A percentile compares a stretch with the other conserved stretches of the same genome.
Conservation (phyloP, 2,888 invertebrate species). For the Candidula unifasciata region DNA sequence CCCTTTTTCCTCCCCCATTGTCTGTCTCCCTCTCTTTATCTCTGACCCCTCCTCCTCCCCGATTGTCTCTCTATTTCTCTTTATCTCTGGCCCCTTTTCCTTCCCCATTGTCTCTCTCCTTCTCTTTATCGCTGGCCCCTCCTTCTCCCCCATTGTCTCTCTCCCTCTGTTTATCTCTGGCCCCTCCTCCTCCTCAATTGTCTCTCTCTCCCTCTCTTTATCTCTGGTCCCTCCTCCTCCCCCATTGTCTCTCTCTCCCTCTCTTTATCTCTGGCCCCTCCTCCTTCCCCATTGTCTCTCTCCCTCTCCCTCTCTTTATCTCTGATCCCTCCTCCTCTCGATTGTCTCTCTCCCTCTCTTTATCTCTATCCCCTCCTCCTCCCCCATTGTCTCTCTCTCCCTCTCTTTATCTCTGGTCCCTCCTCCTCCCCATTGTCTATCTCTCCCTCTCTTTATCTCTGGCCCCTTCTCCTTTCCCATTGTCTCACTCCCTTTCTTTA, state of each 20-base stretch:
- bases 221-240: no score
- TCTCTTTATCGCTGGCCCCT: no score
- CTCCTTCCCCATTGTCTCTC: neutral
- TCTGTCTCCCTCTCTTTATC: neutral
- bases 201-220: no score
- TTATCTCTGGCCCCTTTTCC: no score
- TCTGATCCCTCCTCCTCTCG: neutral
- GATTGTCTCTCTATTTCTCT: neutral
- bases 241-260: neutral
- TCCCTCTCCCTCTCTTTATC: neutral
- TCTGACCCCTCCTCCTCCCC: neutral
- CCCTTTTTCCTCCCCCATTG: neutral
- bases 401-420: neutral
- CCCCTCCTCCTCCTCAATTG: no score
- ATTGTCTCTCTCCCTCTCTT: slow-evolving; percentile 22
- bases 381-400: neutral
- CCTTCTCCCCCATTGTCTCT: neutral
- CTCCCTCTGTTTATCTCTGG: neutral
- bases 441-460: neutral
- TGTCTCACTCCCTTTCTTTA: no score
- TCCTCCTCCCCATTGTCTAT: neutral
- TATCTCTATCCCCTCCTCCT: slow-evolving; percentile 13
- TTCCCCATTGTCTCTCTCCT: no score
- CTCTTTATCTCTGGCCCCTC: neutral
- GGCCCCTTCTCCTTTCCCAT: no score